A percentile compares a stretch with the other conserved stretches of the same genome.
Evolutionary conservation across 2,113 vertebrate genomes (phyloP).

Genomic region (Morone saxatilis): DNA sequence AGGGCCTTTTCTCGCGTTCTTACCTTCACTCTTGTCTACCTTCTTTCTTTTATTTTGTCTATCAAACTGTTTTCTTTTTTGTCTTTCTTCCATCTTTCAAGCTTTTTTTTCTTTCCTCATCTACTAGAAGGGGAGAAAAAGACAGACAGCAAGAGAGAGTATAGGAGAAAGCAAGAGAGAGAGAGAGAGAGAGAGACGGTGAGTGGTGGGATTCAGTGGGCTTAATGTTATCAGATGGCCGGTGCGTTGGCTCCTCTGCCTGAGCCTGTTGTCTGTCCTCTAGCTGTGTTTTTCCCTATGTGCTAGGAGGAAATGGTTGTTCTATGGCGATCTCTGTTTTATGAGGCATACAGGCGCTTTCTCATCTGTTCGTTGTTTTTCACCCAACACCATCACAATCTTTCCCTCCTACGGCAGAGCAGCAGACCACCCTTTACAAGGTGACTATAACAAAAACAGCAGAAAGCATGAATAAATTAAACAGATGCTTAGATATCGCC

Average conservation of each 20-base stretch:
- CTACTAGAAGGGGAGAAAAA: constrained; percentile 18
- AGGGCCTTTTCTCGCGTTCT: constrained; percentile 36
- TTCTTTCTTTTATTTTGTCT: constrained; percentile 17
- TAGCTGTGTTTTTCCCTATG: constrained; percentile 70
- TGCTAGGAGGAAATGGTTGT: constrained; percentile 75
- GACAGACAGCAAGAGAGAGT: constrained; percentile 16
- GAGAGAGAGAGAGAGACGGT: constrained; percentile 17
- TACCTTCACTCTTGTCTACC: constrained; percentile 28
- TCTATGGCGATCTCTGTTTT: constrained; percentile 76
- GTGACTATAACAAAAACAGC: constrained; percentile 54
- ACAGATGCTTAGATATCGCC: constrained; percentile 45
- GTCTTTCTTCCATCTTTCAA: constrained; percentile 4
- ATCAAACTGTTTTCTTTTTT: constrained; percentile 6
- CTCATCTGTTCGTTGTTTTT: constrained; percentile 75
- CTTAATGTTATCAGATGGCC: constrained; percentile 78
- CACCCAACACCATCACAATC: constrained; percentile 31
- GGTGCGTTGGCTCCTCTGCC: constrained; percentile 60
- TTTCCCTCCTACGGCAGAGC: constrained; percentile 46
- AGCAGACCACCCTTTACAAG: constrained; percentile 66
- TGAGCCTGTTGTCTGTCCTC: constrained; percentile 77
- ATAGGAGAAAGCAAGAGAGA: constrained; percentile 8
- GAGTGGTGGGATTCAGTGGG: constrained; percentile 64
- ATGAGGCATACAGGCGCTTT: constrained; percentile 78
- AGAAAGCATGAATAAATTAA: constrained; percentile 69
- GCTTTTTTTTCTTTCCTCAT: background rate